phyloP scores from a whole-genome alignment of 2,888 invertebrate genomes.

The Yponomeuta evonymella region DNA sequence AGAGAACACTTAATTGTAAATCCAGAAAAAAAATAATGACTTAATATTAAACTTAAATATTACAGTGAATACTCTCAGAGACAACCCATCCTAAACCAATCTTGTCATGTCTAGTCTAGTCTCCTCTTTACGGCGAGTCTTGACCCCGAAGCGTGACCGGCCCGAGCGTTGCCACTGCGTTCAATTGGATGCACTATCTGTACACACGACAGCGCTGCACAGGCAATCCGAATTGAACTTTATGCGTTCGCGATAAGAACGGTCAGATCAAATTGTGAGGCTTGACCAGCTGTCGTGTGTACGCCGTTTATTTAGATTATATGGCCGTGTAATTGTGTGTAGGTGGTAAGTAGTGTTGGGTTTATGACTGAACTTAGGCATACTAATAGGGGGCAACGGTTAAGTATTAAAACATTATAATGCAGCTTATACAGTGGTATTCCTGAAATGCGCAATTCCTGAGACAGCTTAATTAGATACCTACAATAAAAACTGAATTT shows the following conservation, averaged over 20 bases:
- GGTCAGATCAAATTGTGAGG: not conserved
- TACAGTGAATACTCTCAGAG: conserved; percentile 4
- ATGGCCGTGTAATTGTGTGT: not conserved
- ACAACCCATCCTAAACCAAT: not conserved
- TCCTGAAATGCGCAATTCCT: too few species aligned
- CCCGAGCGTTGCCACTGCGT: conserved; percentile 66
- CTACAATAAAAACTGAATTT: too few species aligned
- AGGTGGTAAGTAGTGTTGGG: too few species aligned
- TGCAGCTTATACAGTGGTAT: too few species aligned
- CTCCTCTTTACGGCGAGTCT: conserved; percentile 47
- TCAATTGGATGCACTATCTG: conserved; percentile 50
- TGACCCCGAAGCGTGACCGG: conserved; percentile 68
- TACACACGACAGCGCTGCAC: not conserved
- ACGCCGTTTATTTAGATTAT: not conserved
- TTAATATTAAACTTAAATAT: too few species aligned
- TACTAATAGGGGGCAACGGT: too few species aligned
- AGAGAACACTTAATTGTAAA: too few species aligned
- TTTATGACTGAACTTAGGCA: too few species aligned
- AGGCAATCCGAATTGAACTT: too few species aligned
- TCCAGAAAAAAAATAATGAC: too few species aligned
- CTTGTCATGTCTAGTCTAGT: conserved; percentile 32
- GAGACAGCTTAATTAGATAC: too few species aligned
- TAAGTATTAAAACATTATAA: too few species aligned
- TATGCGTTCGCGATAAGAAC: not conserved
- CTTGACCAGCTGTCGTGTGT: not conserved